Evolutionary conservation across 2,888 invertebrate genomes (phyloP).

Genomic region (Pseudoips prasinana): DNA sequence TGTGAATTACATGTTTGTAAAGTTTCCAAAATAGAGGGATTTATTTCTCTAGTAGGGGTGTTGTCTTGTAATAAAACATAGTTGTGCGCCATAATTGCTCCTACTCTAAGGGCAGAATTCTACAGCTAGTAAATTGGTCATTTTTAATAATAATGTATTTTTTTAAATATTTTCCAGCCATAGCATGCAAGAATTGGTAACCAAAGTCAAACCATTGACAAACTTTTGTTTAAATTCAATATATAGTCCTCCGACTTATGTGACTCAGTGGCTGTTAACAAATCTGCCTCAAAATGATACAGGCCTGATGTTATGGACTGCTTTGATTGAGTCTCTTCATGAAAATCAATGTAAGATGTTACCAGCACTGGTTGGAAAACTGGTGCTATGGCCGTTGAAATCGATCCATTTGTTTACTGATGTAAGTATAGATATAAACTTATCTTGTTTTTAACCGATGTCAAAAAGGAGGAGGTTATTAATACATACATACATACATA

Average conservation of each 20-base stretch:
- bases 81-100: too few species aligned
- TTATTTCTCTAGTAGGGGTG: too few species aligned
- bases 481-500: too few species aligned
- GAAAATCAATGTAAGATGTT: conserved; percentile 23
- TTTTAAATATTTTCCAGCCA: conserved; percentile 36
- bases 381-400: conserved; percentile 58
- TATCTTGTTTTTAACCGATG: too few species aligned
- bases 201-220: conserved; percentile 39
- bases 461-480: too few species aligned
- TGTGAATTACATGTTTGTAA: too few species aligned
- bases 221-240: conserved; percentile 34
- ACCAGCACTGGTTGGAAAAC: conserved; percentile 23
- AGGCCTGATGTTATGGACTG: conserved; percentile 52
- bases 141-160: too few species aligned
- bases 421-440: conserved; percentile 45
- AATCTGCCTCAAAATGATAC: conserved; percentile 34
- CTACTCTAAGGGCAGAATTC: too few species aligned
- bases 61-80: too few species aligned
- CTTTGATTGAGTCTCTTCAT: conserved; percentile 43
- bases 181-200: conserved; percentile 22
- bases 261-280: conserved; percentile 33
- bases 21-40: too few species aligned
- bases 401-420: conserved; percentile 33
- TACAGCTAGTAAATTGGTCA: too few species aligned
- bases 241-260: conserved; percentile 15